phyloP scores from a whole-genome alignment of 2,113 vertebrate species.

The Alligator mississippiensis region DNA sequence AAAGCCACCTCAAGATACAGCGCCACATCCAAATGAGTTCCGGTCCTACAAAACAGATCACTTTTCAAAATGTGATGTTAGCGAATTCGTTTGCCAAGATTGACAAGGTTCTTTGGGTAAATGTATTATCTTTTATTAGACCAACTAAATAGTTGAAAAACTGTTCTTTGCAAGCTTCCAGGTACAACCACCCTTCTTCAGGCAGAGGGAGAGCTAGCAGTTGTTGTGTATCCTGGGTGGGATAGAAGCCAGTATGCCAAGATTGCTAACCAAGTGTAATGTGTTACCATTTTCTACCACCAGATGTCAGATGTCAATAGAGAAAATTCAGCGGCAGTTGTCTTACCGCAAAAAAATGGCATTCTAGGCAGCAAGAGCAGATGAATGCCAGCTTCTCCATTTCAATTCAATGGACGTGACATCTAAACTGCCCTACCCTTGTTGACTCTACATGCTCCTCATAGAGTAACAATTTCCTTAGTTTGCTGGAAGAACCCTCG shows the following conservation, averaged over 20 bases:
- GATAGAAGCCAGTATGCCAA: too few species aligned
- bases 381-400: background rate
- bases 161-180: too few species aligned
- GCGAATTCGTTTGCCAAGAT: background rate
- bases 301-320: conserved; percentile 69
- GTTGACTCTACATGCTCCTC: background rate
- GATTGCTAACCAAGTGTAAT: background rate
- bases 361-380: background rate
- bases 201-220: too few species aligned
- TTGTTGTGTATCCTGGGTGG: too few species aligned
- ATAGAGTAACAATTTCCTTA: background rate
- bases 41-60: background rate
- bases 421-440: background rate
- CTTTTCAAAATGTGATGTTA: background rate
- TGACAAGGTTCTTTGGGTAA: background rate
- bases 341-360: background rate
- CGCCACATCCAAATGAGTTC: background rate
- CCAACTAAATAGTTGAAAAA: too few species aligned
- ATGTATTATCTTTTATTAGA: too few species aligned
- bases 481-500: background rate
- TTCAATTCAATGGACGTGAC: background rate
- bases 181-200: too few species aligned
- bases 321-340: conserved; percentile 17
- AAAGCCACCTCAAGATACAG: background rate
- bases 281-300: conserved; percentile 56